phyloP scores from a whole-genome alignment of 2,113 vertebrate species.

The Aramus guarauna region DNA sequence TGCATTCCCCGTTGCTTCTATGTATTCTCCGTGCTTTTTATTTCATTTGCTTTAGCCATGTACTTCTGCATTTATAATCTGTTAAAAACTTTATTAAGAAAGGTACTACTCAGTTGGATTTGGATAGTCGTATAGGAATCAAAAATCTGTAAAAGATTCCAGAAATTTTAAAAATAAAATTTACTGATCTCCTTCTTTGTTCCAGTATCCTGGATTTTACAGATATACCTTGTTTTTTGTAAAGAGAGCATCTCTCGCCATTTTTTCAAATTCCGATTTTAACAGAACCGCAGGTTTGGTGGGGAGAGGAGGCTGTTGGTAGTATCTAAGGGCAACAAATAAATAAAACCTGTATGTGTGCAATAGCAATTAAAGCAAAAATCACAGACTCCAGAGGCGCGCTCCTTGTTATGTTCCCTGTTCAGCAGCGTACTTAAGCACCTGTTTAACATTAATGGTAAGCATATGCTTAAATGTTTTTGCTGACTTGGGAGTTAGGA shows the following conservation, averaged over 20 bases:
- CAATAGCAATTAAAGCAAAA: constrained; percentile 20
- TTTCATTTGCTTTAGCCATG: neutral
- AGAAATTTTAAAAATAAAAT: neutral
- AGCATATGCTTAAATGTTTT: constrained; percentile 54
- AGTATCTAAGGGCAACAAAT: neutral
- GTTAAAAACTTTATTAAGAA: neutral
- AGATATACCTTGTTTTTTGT: neutral
- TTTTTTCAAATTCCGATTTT: neutral
- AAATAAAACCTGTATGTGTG: neutral
- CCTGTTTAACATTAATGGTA: constrained; percentile 63
- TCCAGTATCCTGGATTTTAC: neutral
- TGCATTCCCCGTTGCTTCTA: neutral
- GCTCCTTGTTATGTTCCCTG: constrained; percentile 33
- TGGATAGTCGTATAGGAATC: neutral
- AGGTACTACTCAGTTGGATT: neutral
- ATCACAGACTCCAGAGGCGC: neutral
- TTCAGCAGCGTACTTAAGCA: constrained; percentile 29
- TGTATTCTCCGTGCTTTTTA: neutral
- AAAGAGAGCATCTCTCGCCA: neutral
- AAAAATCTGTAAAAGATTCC: neutral
- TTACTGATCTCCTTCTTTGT: neutral
- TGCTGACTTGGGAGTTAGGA: constrained; percentile 38
- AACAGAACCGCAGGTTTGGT: neutral
- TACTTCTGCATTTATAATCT: neutral
- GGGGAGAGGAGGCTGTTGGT: neutral